Evolutionary conservation across 35 echinoderm and acorn worm genomes (phyloP).

Genomic region (Chiridota heheva): DNA sequence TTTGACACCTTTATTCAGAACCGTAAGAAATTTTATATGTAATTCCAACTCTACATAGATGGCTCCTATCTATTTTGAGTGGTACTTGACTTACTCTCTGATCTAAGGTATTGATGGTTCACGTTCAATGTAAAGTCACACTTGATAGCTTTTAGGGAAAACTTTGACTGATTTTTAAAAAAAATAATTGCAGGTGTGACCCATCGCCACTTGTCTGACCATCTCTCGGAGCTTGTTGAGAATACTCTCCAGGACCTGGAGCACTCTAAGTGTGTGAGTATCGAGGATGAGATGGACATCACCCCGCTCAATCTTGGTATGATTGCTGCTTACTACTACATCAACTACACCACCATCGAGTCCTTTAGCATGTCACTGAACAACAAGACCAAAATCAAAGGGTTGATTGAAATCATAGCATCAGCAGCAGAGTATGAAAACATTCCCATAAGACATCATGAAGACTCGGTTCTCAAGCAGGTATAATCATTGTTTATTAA

Average conservation of each 20-base stretch:
- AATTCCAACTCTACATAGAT: no score
- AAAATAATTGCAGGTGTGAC: constrained; percentile 89
- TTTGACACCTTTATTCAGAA: no score
- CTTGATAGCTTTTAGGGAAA: no score
- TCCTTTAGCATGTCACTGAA: constrained; percentile 98
- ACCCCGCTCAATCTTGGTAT: constrained; percentile 94
- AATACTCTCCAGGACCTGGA: constrained; percentile 96
- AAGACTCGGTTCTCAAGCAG: constrained; percentile 94
- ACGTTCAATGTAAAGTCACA: no score
- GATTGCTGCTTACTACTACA: constrained; percentile 99
- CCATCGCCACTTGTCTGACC: constrained; percentile 94
- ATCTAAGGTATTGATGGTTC: no score
- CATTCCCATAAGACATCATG: constrained; percentile 97
- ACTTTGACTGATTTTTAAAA: no score
- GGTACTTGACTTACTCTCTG: no score
- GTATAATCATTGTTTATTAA: constrained; percentile 26
- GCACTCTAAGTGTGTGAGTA: constrained; percentile 97
- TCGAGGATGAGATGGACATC: constrained; percentile 98
- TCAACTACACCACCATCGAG: constrained; percentile 99
- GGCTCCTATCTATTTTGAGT: no score
- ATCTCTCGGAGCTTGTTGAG: constrained; percentile 97
- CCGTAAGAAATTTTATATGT: no score
- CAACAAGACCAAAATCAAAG: constrained; percentile 97
- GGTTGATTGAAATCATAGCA: constrained; percentile 96
- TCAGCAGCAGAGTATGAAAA: constrained; percentile 97